These are phyloP conservation scores for Microcebus ravelobensis DNA, from an alignment of 2,113 vertebrate genomes.

Conservation along the genomic window DNA sequence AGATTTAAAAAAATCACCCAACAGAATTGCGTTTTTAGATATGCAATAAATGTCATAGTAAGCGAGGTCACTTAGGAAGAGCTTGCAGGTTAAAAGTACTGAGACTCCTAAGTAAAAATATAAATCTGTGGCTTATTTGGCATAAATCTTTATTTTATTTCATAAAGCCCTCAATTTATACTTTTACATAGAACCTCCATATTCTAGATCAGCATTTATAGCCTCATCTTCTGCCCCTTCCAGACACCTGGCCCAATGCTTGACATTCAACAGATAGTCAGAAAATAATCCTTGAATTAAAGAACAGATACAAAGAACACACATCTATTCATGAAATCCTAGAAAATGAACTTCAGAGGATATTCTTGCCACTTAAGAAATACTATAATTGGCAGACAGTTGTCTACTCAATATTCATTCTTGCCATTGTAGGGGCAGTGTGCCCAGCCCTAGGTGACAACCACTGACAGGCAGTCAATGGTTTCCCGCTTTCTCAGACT, in stretches of 20 bases:
- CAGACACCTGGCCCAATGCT: neutral
- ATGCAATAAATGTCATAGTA: neutral
- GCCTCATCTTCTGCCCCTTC: neutral
- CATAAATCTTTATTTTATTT: neutral
- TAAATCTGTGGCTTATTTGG: neutral
- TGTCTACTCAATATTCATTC: neutral
- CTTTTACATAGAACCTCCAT: neutral
- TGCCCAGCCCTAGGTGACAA: neutral
- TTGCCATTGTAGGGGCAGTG: neutral
- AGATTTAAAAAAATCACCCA: neutral
- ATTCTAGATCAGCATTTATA: neutral
- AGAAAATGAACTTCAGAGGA: neutral
- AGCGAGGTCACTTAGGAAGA: neutral
- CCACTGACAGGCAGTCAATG: neutral
- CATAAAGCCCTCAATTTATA: neutral
- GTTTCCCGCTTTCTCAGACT: neutral
- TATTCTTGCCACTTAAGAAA: neutral
- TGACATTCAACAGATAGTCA: neutral
- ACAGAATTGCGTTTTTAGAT: neutral
- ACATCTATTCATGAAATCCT: neutral
- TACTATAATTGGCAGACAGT: neutral
- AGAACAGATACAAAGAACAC: neutral
- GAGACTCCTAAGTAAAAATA: neutral
- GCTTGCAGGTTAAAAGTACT: neutral
- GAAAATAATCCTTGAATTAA: neutral